Evolutionary conservation across 2,888 invertebrate species (phyloP), one percentile per base, ranked within the genome.

Genomic region (Buathra laborator): DNA sequence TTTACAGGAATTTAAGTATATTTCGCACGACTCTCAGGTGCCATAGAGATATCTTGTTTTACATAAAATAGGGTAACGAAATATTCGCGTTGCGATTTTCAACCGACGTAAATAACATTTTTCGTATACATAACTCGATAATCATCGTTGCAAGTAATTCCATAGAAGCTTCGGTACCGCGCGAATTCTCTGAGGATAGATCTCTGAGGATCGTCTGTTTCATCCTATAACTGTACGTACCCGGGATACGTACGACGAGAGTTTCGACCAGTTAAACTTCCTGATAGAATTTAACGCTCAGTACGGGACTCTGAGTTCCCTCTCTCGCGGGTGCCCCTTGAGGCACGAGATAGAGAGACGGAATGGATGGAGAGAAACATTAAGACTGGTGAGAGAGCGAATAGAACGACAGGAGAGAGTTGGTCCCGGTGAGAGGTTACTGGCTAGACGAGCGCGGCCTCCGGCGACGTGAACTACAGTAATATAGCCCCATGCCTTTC

Each of bases 261-360:
- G 56, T 62, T 66, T 51, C 53, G 48, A 75, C 62, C 74, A 48
- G 75, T 66, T 48, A 32, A 81, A 66, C 75, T 81, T 81, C 74
- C 24, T 43, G 74, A 81, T 81, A 53, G 43, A 81, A 81, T 81
- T 81, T 75, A 81, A 75, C 51, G 72, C 51, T 74, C 66, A n/a
- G 19, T 64, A 32, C 56, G 44, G 7, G 74, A 16, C n/a, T 68
- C 78, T 19, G 29, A 32, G 37, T 48, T 62, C 1, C 46, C 29
- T 2, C 37, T 37, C 24, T 75, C 74, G 62, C 19, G 62, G 46
- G 70, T 51, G 70, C 48, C 74, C 46, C 46, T 37, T 48, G 64
- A 37, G 56, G 56, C 56, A 3, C 24, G 74, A 62, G 3, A 46
- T n/a, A 32, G 62, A 74, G 24, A 48, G 46, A 62, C n/a, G 4